Conservation (phyloP, 2,888 invertebrate species). For the Labia minor region DNA sequence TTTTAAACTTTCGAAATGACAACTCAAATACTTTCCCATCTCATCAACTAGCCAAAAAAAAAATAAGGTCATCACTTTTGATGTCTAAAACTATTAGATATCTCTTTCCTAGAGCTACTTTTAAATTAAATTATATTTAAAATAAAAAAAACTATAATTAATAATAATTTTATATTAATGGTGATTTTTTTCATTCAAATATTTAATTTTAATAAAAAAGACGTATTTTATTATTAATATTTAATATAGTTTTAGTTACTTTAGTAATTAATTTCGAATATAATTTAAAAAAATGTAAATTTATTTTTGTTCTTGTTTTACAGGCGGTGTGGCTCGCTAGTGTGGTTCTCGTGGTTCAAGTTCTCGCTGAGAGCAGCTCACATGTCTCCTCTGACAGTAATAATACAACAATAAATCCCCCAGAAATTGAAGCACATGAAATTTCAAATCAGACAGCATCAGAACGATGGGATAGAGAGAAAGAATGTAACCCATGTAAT, state of each 20-base stretch:
- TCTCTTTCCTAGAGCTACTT: not conserved
- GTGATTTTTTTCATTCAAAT: not conserved
- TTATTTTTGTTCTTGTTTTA: not conserved
- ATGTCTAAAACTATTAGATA: not conserved
- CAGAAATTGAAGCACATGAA: not conserved
- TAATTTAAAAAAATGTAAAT: no score
- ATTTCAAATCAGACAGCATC: not conserved
- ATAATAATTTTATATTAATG: not conserved
- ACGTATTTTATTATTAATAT: not conserved
- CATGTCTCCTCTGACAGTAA: not conserved
- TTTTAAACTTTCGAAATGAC: not conserved
- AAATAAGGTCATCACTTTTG: not conserved
- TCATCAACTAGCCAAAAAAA: not conserved
- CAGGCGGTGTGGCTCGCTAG: not conserved
- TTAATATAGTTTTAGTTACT: not conserved
- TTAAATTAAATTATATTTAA: not conserved
- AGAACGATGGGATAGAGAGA: slow-evolving; percentile 34
- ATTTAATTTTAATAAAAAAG: not conserved
- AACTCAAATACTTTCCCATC: not conserved
- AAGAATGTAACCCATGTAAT: slow-evolving; percentile 66
- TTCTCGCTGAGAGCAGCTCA: not conserved
- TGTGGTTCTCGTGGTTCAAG: not conserved
- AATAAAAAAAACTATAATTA: not conserved
- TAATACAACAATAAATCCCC: not conserved
- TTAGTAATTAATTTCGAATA: no score